Evolutionary conservation across 2,797 vertebrate species (phyloP).

Genomic region (Danionella dracula): DNA sequence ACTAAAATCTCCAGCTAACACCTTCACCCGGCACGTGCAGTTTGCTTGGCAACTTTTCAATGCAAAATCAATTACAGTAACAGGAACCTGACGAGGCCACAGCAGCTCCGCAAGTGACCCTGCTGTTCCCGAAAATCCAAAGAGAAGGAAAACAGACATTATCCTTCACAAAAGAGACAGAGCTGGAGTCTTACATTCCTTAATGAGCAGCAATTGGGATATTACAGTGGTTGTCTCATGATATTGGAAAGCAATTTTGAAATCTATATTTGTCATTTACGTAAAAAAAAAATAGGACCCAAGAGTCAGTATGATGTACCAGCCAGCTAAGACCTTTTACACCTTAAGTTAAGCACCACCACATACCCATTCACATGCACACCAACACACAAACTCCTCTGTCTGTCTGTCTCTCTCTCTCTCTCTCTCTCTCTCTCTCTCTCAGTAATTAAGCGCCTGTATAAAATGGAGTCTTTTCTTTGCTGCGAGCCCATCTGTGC

Average conservation of each 20-base stretch:
- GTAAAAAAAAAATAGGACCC: not conserved
- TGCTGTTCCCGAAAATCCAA: not conserved
- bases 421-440: slow-evolving; percentile 10
- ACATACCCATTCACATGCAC: too few relatives aligned
- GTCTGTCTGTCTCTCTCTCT: slow-evolving; percentile 8
- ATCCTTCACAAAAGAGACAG: not conserved
- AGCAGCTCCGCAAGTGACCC: not conserved
- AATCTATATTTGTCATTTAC: slow-evolving; percentile 7
- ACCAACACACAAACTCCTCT: too few relatives aligned
- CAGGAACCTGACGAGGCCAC: slow-evolving; percentile 53
- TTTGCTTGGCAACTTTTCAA: slow-evolving; percentile 86
- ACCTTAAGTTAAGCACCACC: too few relatives aligned
- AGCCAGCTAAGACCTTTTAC: slow-evolving; percentile 21
- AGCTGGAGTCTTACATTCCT: not conserved
- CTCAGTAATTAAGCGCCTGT: slow-evolving; percentile 34
- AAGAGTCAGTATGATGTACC: not conserved
- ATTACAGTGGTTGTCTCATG: slow-evolving; percentile 6
- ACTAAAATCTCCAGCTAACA: slow-evolving; percentile 48
- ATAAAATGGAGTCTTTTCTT: slow-evolving; percentile 33
- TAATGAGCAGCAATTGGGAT: not conserved
- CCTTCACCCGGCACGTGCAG: slow-evolving; percentile 77
- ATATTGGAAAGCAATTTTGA: slow-evolving; percentile 2
- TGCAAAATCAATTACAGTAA: slow-evolving; percentile 87
- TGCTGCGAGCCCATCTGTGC: slow-evolving; percentile 69
- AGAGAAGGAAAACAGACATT: slow-evolving; percentile 3